A percentile compares a stretch with the other conserved stretches of the same genome.
phyloP scores from a whole-genome alignment of 2,888 invertebrate species.

The Baccha elongata region DNA sequence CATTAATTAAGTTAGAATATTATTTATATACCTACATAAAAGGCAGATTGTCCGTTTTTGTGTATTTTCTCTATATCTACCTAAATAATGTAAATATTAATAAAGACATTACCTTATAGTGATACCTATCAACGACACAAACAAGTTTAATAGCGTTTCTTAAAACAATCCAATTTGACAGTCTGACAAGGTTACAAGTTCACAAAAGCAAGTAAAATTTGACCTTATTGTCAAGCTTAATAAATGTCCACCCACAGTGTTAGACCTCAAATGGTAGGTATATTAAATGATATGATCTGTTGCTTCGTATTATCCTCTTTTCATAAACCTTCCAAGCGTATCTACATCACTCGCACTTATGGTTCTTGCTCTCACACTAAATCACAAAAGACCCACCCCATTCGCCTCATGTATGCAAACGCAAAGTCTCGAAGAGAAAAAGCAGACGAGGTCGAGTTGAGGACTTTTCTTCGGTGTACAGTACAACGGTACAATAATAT shows the following conservation, averaged over 20 bases:
- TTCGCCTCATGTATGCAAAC: slow-evolving; percentile 6
- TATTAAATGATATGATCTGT: slow-evolving; percentile 73
- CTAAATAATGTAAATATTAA: no score
- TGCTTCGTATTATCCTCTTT: slow-evolving; percentile 65
- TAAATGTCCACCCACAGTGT: slow-evolving; percentile 64
- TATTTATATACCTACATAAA: no score
- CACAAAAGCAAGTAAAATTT: slow-evolving; percentile 50
- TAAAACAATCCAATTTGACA: slow-evolving; percentile 32
- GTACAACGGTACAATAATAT: no score
- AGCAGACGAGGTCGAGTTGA: slow-evolving; percentile 57
- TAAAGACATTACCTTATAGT: no score
- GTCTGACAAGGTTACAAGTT: slow-evolving; percentile 64
- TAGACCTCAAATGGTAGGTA: slow-evolving; percentile 58
- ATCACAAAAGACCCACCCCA: slow-evolving; percentile 55
- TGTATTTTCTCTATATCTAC: no score
- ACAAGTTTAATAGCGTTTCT: background rate
- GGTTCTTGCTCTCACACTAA: slow-evolving; percentile 13
- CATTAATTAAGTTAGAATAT: no score
- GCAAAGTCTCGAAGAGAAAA: slow-evolving; percentile 18
- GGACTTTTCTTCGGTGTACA: slow-evolving; percentile 35
- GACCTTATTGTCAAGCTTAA: slow-evolving; percentile 62
- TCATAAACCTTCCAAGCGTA: slow-evolving; percentile 28
- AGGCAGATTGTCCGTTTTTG: no score
- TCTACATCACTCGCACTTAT: slow-evolving; percentile 17
- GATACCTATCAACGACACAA: no score